These are phyloP conservation scores for Herpetotheres cachinnans DNA, from an alignment of 2,113 vertebrate species.

Conservation along the genomic window DNA sequence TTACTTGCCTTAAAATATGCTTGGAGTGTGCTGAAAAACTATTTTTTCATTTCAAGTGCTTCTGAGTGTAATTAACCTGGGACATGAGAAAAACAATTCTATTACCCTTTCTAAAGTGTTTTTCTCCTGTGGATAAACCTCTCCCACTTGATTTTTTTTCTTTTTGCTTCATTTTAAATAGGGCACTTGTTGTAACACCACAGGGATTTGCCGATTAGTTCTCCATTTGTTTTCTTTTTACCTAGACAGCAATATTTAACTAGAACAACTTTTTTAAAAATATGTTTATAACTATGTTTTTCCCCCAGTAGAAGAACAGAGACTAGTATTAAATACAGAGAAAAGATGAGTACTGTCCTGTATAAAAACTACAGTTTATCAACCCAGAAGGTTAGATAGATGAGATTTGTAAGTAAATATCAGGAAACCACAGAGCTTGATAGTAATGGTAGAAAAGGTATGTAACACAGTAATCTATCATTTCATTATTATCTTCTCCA, in stretches of 20 bases:
- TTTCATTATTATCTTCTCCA: neutral
- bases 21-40: conserved; percentile 59
- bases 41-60: conserved; percentile 69
- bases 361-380: neutral
- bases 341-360: neutral
- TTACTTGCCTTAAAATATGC: conserved; percentile 39
- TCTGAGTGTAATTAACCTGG: conserved; percentile 75
- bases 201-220: conserved; percentile 12
- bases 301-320: neutral
- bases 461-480: neutral
- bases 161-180: conserved; percentile 57
- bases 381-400: neutral
- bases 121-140: conserved; percentile 70
- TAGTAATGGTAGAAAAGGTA: neutral
- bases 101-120: conserved; percentile 61
- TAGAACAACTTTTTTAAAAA: neutral
- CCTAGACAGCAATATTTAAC: conserved; percentile 4
- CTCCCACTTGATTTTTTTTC: conserved; percentile 46
- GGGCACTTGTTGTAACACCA: conserved; percentile 24
- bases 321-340: neutral
- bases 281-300: neutral
- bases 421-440: neutral
- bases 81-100: conserved; percentile 66
- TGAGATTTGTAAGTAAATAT: neutral
- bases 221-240: conserved; percentile 39